phyloP scores from a whole-genome alignment of 2,888 invertebrate genomes.

The Andrena chrysosceles region DNA sequence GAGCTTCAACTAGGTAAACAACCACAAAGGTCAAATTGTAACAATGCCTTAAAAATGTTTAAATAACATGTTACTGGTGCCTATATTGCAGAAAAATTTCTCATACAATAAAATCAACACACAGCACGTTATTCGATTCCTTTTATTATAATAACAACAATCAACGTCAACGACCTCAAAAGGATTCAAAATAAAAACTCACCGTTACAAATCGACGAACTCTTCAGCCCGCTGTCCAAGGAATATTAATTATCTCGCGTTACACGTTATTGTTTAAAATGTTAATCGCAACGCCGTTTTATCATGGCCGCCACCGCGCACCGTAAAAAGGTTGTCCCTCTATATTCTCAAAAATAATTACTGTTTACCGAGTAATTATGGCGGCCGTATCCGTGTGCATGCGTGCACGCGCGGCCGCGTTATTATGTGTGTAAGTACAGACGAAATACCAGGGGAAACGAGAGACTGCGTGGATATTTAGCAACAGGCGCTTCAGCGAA shows the following conservation, averaged over 20 bases:
- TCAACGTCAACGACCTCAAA: background rate
- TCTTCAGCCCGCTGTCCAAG: background rate
- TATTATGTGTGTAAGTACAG: conserved; percentile 25
- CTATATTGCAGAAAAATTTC: too few relatives aligned
- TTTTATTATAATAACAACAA: background rate
- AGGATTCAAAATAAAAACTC: background rate
- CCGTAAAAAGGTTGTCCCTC: conserved; percentile 54
- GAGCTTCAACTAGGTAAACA: too few relatives aligned
- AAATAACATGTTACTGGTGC: too few relatives aligned
- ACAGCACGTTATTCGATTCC: too few relatives aligned
- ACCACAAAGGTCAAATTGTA: too few relatives aligned
- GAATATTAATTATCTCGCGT: conserved; percentile 44
- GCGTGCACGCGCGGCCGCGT: background rate
- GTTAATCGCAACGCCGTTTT: conserved; percentile 55
- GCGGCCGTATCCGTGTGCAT: background rate
- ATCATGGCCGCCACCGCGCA: conserved; percentile 41
- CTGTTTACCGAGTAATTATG: conserved; percentile 73
- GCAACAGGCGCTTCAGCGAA: conserved; percentile 75
- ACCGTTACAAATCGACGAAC: conserved; percentile 2
- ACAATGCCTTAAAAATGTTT: too few relatives aligned
- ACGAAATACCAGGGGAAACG: conserved; percentile 38
- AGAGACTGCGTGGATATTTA: conserved; percentile 69
- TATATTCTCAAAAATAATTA: conserved; percentile 71
- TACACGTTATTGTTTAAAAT: conserved; percentile 55
- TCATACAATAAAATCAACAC: too few relatives aligned